Evolutionary conservation across 2,113 vertebrate genomes (phyloP), one percentile per base, ranked within the genome.

Genomic region (Panthera leo): DNA sequence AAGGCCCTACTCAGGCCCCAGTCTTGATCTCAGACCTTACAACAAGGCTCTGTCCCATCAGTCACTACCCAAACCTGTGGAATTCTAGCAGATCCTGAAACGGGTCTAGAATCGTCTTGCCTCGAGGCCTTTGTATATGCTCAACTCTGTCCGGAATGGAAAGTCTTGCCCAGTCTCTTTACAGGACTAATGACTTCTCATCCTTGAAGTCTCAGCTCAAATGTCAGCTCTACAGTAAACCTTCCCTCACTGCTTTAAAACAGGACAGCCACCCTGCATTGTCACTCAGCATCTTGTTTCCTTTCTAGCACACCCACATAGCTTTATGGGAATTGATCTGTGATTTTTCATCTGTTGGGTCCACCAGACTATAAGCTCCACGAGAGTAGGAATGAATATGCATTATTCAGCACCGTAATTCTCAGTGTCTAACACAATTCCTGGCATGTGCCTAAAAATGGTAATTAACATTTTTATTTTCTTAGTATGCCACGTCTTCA

Each of bases 221-320:
- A 89, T 29, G 36, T 83, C 82, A 80, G n/a, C 65, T 86, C 83
- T 80, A 51, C 58, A 16, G 10, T 61, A 75, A 96, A 29, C 27
- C 63, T 87, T 65, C 39, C 70, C 67, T 92, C 51, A 42, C 21
- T 51, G 76, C 70, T 45, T 65, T 86, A 83, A 85, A 95, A 76
- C 11, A 97, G 36, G 68, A 76, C 31, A 90, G 80, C 48, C 6
- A 5, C 42, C 75, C 55, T 78, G 27, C 53, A 67, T 55, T 31
- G 55, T 76, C 67, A n/a, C 85, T 76, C 67, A 65, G 83, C 75
- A 87, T 75, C 53, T 61, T 65, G 6, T 23, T 75, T 89, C 82
- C 85, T 91, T 91, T 63, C 31, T 15, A 95, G 78, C 73, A 89
- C 78, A 94, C n/a, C 67, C 83, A 93, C n/a, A 73, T 34, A 92